These are phyloP conservation scores for Oophaga sylvatica DNA, from an alignment of 2,797 vertebrate genomes.

Conservation along the genomic window DNA sequence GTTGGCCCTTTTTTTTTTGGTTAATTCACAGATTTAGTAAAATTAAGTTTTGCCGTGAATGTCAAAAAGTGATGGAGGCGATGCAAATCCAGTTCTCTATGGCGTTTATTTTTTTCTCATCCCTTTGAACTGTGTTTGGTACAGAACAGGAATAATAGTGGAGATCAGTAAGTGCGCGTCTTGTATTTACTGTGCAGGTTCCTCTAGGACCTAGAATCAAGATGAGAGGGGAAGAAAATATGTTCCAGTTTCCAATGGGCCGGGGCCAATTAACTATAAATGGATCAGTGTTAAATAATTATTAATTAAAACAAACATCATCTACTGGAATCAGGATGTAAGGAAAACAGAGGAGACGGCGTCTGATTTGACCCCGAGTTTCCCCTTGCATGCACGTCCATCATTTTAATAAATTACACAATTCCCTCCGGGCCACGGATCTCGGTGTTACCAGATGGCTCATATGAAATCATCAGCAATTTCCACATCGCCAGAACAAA, in stretches of 20 bases:
- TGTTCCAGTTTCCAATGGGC: not conserved
- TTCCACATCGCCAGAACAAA: slow-evolving; percentile 26
- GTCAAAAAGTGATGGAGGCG: no score
- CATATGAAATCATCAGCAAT: slow-evolving; percentile 15
- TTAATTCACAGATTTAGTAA: no score
- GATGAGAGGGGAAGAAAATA: not conserved
- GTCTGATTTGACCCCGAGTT: slow-evolving; percentile 23
- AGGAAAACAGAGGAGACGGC: slow-evolving; percentile 19
- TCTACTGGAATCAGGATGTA: slow-evolving; percentile 13
- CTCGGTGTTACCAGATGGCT: slow-evolving; percentile 34
- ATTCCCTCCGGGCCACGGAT: not conserved
- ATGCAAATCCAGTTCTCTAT: no score
- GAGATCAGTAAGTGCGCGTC: not conserved
- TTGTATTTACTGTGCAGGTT: not conserved
- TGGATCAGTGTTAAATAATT: slow-evolving; percentile 34
- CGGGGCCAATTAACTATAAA: slow-evolving; percentile 4
- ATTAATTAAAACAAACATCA: slow-evolving; percentile 32
- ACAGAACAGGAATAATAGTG: not conserved
- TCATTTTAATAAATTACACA: slow-evolving; percentile 46
- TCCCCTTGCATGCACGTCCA: slow-evolving; percentile 28
- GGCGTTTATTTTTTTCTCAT: no score
- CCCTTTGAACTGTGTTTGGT: no score
- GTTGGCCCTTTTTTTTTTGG: no score
- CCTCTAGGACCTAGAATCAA: not conserved
- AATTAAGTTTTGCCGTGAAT: no score